Percentiles rank a stretch among this genome's conserved stretches.
phyloP scores from a whole-genome alignment of 64 coral and sea anemone genomes.

The Stylophora pistillata region DNA sequence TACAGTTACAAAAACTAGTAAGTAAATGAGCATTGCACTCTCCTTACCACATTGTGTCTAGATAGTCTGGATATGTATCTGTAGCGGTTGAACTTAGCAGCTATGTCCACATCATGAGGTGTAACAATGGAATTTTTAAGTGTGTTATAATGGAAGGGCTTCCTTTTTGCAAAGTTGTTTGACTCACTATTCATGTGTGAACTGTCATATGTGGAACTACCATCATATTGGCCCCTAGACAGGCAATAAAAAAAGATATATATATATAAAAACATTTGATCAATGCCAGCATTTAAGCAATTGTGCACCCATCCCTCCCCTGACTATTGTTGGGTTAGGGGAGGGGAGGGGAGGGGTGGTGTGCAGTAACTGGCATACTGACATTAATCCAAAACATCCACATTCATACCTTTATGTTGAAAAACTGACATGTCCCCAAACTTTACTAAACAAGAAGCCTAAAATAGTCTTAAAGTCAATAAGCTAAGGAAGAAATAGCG shows the following conservation, averaged over 20 bases:
- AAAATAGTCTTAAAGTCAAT: too few relatives aligned
- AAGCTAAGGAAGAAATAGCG: too few relatives aligned
- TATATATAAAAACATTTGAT: too few relatives aligned
- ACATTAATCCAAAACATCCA: too few relatives aligned
- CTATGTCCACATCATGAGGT: slow-evolving; percentile 57
- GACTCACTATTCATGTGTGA: slow-evolving; percentile 6
- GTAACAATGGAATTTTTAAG: slow-evolving; percentile 31
- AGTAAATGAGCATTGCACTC: not conserved
- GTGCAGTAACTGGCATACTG: too few relatives aligned
- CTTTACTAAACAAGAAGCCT: too few relatives aligned
- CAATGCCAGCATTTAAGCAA: too few relatives aligned
- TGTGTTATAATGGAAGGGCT: slow-evolving; percentile 76
- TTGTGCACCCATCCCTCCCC: too few relatives aligned
- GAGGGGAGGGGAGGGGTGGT: too few relatives aligned
- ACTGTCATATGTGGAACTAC: not conserved
- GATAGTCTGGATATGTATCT: slow-evolving; percentile 82
- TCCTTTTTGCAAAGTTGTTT: slow-evolving; percentile 17
- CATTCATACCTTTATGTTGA: too few relatives aligned
- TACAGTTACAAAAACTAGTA: not conserved
- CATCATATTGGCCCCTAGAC: slow-evolving; percentile 3
- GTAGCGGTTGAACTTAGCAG: slow-evolving; percentile 78
- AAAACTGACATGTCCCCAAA: too few relatives aligned
- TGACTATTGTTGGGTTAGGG: too few relatives aligned
- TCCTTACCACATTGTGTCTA: slow-evolving; percentile 73
- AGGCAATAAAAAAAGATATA: not conserved